Conservation (phyloP, 2,113 vertebrate genomes). For the Prionailurus viverrinus region DNA sequence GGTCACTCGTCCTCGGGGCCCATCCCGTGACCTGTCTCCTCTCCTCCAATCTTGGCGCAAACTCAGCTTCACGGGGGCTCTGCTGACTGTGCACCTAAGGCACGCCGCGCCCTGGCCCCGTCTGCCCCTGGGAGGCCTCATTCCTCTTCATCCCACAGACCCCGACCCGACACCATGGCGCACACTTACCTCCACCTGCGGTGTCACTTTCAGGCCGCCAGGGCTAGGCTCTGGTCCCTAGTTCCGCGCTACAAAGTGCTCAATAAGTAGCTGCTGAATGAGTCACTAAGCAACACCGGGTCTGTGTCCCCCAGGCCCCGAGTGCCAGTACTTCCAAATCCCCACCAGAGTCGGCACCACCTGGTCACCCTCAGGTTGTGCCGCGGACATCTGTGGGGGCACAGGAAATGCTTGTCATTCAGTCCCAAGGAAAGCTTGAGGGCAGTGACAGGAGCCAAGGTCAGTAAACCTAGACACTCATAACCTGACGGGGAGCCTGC, state of each 20-base stretch:
- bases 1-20: background rate
- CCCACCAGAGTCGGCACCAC: background rate
- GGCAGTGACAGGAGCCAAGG: background rate
- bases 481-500: background rate
- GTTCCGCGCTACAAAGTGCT: background rate
- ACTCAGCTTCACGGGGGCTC: accelerated
- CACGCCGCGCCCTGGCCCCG: accelerated
- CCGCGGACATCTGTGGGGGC: background rate
- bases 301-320: background rate
- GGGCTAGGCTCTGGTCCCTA: accelerated
- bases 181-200: background rate
- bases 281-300: background rate
- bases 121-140: background rate
- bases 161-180: background rate
- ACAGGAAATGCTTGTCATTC: background rate
- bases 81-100: background rate
- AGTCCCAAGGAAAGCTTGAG: background rate
- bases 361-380: background rate
- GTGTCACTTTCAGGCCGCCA: accelerated
- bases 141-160: background rate
- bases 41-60: background rate
- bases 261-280: no score
- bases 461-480: no score
- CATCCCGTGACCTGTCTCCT: background rate
- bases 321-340: background rate